Evolutionary conservation across 2,888 invertebrate species (phyloP).

Genomic region (Leuctra nigra): DNA sequence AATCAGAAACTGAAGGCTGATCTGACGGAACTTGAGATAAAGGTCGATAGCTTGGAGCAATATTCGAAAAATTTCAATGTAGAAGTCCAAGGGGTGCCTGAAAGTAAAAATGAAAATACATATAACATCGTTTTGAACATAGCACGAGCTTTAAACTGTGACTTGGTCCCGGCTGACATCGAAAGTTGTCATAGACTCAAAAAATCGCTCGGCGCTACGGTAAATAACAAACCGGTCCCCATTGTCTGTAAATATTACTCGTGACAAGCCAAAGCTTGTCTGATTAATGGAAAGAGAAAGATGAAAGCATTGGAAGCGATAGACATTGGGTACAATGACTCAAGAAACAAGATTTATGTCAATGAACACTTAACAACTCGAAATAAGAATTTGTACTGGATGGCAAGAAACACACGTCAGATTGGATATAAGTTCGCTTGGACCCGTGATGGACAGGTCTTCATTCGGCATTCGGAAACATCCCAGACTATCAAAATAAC

Average conservation of each 20-base stretch:
- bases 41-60: not conserved
- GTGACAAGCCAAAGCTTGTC: not conserved
- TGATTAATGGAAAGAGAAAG: not conserved
- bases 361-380: not conserved
- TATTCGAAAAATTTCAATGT: not conserved
- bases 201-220: not conserved
- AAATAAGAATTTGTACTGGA: not conserved
- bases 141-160: not conserved
- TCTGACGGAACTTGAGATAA: not conserved
- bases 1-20: not conserved
- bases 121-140: not conserved
- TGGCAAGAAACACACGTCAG: not conserved
- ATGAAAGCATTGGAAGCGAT: not conserved
- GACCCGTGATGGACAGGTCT: not conserved
- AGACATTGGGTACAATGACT: not conserved
- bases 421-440: not conserved
- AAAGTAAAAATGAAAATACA: not conserved
- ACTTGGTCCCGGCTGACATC: not conserved
- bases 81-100: not conserved
- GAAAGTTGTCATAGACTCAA: not conserved
- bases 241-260: not conserved
- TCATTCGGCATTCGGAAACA: not conserved
- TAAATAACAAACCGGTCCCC: not conserved
- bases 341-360: not conserved
- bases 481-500: too few relatives aligned